A percentile compares a stretch with the other conserved stretches of the same genome.
Evolutionary conservation across 2,797 vertebrate species (phyloP).

Genomic region (Alectoris magna): DNA sequence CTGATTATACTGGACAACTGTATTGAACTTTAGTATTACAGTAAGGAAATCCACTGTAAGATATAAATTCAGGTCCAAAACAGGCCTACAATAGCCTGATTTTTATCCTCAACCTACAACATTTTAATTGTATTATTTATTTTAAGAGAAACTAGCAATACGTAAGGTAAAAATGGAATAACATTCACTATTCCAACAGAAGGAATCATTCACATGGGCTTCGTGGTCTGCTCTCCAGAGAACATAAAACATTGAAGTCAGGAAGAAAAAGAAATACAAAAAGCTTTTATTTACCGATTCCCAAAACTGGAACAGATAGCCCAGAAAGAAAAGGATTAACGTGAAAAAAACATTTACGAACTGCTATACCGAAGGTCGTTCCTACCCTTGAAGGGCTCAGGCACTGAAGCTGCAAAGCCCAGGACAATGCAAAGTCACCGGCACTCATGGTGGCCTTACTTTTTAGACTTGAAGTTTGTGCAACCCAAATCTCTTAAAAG

Average conservation of each 20-base stretch:
- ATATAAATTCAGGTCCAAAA: neutral
- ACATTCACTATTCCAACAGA: neutral
- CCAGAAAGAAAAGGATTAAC: neutral
- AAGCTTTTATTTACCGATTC: neutral
- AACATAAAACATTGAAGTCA: neutral
- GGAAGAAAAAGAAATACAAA: neutral
- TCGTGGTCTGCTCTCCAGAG: neutral
- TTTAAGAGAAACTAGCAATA: neutral
- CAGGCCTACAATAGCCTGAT: neutral
- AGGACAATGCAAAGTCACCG: neutral
- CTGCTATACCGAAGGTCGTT: neutral
- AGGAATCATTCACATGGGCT: neutral
- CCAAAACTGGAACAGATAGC: neutral
- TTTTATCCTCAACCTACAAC: neutral
- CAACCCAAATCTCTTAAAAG: neutral
- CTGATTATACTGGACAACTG: neutral
- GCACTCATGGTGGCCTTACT: neutral
- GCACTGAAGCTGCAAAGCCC: neutral
- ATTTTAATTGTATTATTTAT: neutral
- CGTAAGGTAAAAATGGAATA: neutral
- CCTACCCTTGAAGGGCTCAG: neutral
- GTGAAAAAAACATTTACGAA: neutral
- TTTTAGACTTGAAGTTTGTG: neutral
- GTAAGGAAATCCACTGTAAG: neutral
- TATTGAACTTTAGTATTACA: neutral